Evolutionary conservation across 1,140 invertebrate species (phyloP).

Genomic region (Chymomyza costata): DNA sequence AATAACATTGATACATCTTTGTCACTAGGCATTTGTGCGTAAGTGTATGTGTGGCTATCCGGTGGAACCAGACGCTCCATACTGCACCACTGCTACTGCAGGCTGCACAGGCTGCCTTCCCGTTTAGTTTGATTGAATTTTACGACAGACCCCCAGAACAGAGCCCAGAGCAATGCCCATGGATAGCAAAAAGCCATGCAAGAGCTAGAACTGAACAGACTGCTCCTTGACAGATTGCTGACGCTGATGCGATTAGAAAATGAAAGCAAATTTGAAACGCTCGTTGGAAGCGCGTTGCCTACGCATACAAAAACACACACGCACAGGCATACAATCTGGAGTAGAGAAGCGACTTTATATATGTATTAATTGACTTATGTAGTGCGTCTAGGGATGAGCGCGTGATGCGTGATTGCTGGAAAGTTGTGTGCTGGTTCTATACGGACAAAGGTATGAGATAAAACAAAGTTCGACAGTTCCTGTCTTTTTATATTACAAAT

Average conservation of each 20-base stretch:
- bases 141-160: no score
- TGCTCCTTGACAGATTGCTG: conserved; percentile 10
- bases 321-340: no score
- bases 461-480: no score
- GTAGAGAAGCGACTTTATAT: conserved; percentile 4
- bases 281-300: no score
- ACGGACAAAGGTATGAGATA: no score
- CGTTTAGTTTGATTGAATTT: conserved; percentile 38
- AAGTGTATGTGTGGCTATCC: no score
- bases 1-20: conserved; percentile 49
- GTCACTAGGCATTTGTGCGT: conserved; percentile 27
- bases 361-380: conserved; percentile 39
- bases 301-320: no score
- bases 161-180: no score
- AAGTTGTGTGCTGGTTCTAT: no score
- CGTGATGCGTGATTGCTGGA: conserved; percentile 8
- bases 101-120: neutral
- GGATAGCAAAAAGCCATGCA: neutral
- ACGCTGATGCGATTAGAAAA: conserved; percentile 35
- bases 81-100: neutral
- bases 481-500: no score
- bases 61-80: no score
- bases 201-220: conserved; percentile 27
- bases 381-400: no score
- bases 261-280: conserved; percentile 25